A percentile compares a stretch with the other conserved stretches of the same genome.
These are phyloP conservation scores for Spodoptera frugiperda DNA, from an alignment of 1,140 invertebrate genomes.

Conservation along the genomic window DNA sequence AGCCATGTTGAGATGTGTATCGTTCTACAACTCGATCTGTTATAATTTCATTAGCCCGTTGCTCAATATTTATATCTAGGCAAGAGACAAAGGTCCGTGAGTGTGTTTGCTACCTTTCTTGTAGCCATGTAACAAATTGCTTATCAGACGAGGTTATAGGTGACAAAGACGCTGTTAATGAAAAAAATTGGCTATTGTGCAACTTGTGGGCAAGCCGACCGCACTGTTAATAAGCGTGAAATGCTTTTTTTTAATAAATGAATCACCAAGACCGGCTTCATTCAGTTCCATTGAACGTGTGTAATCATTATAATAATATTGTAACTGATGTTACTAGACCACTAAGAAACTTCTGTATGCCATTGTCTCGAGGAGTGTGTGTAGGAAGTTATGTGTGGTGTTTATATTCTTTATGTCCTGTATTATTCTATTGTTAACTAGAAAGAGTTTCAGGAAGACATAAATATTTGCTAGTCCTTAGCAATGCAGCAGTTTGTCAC, in stretches of 20 bases:
- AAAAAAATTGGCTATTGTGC: conserved; percentile 70
- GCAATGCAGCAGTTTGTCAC: too few relatives aligned
- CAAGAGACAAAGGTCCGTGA: conserved; percentile 76
- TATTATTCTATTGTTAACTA: too few relatives aligned
- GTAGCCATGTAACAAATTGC: conserved; percentile 82
- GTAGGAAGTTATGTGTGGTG: too few relatives aligned
- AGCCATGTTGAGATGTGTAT: conserved; percentile 75
- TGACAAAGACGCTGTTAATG: conserved; percentile 79
- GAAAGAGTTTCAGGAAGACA: too few relatives aligned
- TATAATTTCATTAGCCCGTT: conserved; percentile 80
- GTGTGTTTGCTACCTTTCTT: conserved; percentile 75
- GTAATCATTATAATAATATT: too few relatives aligned
- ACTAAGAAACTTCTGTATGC: conserved; percentile 3
- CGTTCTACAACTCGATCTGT: conserved; percentile 67
- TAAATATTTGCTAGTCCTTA: too few relatives aligned
- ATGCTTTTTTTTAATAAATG: conserved; percentile 61
- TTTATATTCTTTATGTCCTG: background rate
- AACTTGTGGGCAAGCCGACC: conserved; percentile 58
- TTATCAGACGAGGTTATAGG: conserved; percentile 80
- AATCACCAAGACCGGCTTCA: conserved; percentile 41
- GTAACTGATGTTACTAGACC: conserved; percentile 7
- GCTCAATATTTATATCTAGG: conserved; percentile 83
- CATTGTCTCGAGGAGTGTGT: background rate
- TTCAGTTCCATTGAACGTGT: conserved; percentile 11
- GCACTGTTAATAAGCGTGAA: conserved; percentile 62